phyloP scores from a whole-genome alignment of 1,140 invertebrate species.

The Drosophila lini region DNA sequence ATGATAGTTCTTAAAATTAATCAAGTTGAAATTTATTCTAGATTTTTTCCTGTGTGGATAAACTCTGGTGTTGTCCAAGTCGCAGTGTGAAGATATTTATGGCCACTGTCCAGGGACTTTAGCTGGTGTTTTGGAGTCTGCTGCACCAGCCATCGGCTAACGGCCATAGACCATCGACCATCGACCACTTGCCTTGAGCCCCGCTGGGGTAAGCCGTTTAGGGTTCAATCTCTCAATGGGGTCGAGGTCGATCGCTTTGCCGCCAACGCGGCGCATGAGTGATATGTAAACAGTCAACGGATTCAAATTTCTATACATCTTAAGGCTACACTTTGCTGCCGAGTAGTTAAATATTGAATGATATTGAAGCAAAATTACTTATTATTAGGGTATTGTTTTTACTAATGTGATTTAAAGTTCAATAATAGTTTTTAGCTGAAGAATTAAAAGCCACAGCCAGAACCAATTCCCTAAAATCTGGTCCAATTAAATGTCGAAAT shows the following conservation, averaged over 20 bases:
- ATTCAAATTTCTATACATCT: conserved; percentile 1
- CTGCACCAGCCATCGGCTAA: conserved; percentile 21
- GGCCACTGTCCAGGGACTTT: conserved; percentile 39
- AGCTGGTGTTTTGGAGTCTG: conserved; percentile 28
- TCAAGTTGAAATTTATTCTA: not conserved
- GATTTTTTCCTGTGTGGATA: not conserved
- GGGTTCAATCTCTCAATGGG: conserved; percentile 54
- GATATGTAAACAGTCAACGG: conserved; percentile 48
- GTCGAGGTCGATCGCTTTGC: conserved; percentile 50
- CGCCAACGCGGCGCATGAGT: conserved; percentile 63
- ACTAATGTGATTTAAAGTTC: not conserved
- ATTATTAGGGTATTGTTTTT: not conserved
- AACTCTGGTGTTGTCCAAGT: conserved; percentile 32
- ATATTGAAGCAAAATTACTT: not conserved
- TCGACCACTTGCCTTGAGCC: conserved; percentile 47
- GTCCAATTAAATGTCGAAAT: conserved; percentile 7
- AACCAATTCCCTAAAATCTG: not conserved
- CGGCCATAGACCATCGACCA: conserved; percentile 1
- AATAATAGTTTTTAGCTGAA: too few relatives aligned
- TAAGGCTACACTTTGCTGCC: too few relatives aligned
- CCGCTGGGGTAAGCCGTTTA: conserved; percentile 63
- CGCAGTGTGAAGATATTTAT: conserved; percentile 75
- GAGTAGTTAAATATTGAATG: not conserved
- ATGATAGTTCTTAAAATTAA: not conserved
- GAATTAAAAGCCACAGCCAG: not conserved